Percentiles rank a stretch among this genome's conserved stretches.
These are phyloP conservation scores for Tonatia bakeri DNA, from an alignment of 2,113 vertebrate genomes.

Conservation along the genomic window DNA sequence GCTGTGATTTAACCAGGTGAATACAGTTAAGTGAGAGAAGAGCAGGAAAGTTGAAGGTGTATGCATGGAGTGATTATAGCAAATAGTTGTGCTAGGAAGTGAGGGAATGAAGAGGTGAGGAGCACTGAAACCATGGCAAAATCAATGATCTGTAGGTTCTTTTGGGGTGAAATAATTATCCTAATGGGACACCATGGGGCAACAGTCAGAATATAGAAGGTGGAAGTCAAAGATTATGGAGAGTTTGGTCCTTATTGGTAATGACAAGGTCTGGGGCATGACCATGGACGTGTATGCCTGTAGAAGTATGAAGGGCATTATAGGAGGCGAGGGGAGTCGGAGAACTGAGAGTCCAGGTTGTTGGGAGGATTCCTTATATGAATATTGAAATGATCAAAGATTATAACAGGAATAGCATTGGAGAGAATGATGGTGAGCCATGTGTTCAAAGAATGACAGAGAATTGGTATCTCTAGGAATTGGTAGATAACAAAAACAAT, in stretches of 20 bases:
- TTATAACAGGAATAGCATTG: neutral
- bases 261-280: neutral
- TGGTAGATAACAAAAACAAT: neutral
- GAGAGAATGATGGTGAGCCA: neutral
- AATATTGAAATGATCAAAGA: neutral
- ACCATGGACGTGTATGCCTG: neutral
- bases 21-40: neutral
- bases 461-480: neutral
- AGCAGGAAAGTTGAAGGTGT: neutral
- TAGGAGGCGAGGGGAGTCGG: neutral
- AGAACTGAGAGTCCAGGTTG: neutral
- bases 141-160: neutral
- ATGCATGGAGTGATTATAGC: neutral
- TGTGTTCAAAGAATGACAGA: neutral
- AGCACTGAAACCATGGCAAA: neutral
- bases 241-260: neutral
- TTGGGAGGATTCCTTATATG: neutral
- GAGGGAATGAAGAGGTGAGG: neutral
- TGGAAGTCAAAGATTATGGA: neutral
- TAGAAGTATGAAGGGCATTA: neutral
- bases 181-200: neutral
- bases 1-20: neutral
- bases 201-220: neutral
- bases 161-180: neutral
- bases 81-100: neutral